Base-by-base conservation (phyloP, 2,797 vertebrate species). In the Erpetoichthys calabaricus region DNA sequence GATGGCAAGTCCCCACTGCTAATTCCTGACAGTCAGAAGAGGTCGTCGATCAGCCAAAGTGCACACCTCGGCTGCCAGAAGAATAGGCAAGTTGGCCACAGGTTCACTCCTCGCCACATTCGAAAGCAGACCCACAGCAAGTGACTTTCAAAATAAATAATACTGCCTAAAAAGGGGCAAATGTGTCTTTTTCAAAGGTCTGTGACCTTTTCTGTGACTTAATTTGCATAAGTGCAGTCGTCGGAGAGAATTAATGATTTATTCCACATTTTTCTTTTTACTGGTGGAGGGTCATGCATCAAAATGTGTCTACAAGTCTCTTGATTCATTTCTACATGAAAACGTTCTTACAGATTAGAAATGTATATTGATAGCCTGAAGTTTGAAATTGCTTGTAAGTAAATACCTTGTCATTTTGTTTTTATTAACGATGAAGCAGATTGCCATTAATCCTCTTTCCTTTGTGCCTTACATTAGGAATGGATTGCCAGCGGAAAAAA, bases 401-500 rank as follows among this genome's bases (percentile, higher is more conserved):
- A 80, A 84, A 84, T 83, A 82, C 77, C 75, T 77, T 83, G 79
- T 81, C 82, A 78, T 76, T 81, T 83, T 83, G 75, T 85, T 83
- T 75, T 83, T 86, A 86, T 86, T 84, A 85, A 81, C 73, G 79
- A 73, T 72, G 69, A 72, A 63, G 65, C 63, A 63, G 61, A 60
- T 66, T 68, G 63, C 60, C 78, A 84, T 86, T 84, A 82, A 86
- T 86, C 78, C 76, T 80, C 72, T 70, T 69, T 76, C 71, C 73
- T 59, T 56, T 62, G 51, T 59, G 52, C 69, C 65, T 72, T 68
- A 69, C 77, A 64, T 80, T 85, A 98, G 96, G 88, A 99, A 98
- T 45, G 95, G 96, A 85, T 86, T 98, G 77, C 94, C 96, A 80
- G 86, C 90, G 72, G 95, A 99, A 88, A 98, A 99, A 86, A 90